Conservation (phyloP, 2,888 invertebrate genomes). For the Hypselothyrea guttata region DNA sequence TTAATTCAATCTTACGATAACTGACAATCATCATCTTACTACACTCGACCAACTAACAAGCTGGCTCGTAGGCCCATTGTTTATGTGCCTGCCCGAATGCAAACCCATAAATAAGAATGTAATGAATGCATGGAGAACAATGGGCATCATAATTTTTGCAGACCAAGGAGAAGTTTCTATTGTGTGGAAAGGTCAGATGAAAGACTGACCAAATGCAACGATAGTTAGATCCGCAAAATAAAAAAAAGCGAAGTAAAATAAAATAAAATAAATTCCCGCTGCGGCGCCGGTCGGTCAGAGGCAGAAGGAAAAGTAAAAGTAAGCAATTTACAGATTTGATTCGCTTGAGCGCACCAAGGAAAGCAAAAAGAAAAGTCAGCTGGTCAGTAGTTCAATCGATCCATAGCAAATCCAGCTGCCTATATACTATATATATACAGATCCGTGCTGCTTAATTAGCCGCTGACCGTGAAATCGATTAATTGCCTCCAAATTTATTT, state of each 20-base stretch:
- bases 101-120: constrained; percentile 74
- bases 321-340: constrained; percentile 71
- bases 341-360: constrained; percentile 50
- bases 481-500: constrained; percentile 44
- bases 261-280: constrained; percentile 10
- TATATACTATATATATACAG: constrained; percentile 5
- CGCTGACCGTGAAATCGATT: constrained; percentile 64
- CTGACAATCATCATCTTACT: constrained; percentile 29
- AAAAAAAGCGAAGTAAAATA: neutral
- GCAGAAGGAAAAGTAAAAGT: constrained; percentile 63
- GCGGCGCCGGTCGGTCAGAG: constrained; percentile 6
- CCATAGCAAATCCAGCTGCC: constrained; percentile 38
- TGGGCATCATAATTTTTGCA: constrained; percentile 66
- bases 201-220: constrained; percentile 28
- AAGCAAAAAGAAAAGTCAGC: constrained; percentile 62
- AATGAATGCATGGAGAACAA: constrained; percentile 63
- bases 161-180: constrained; percentile 24
- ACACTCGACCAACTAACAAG: constrained; percentile 31
- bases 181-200: constrained; percentile 56
- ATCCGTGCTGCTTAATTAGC: constrained; percentile 46
- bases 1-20: constrained; percentile 46
- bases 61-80: constrained; percentile 45
- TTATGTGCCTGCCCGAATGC: constrained; percentile 30
- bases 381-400: constrained; percentile 42
- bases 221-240: neutral